These are phyloP conservation scores for Cathartes aura DNA, from an alignment of 2,113 vertebrate species.

Conservation along the genomic window DNA sequence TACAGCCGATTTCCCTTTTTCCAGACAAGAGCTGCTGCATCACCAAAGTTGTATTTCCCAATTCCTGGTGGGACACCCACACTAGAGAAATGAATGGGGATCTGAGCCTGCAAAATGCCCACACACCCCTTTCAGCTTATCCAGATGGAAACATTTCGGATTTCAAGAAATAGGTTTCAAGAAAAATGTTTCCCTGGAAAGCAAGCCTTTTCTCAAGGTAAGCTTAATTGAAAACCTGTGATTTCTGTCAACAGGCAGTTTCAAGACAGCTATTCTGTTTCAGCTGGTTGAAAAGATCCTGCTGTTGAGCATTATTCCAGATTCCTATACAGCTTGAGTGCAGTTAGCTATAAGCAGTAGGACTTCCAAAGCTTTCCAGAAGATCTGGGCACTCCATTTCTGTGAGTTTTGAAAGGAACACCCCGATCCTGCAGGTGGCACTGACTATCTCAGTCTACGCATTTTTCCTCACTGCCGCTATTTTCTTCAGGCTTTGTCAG, in stretches of 20 bases:
- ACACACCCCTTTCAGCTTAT: not conserved
- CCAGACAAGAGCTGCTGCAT: not conserved
- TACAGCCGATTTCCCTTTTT: constrained; percentile 33
- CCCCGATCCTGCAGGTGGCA: not conserved
- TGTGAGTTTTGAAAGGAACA: not conserved
- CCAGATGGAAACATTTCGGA: constrained; percentile 32
- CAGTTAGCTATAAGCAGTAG: not conserved
- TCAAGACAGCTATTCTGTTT: constrained; percentile 28
- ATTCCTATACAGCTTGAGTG: not conserved
- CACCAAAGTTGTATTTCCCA: not conserved
- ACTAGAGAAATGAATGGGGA: not conserved
- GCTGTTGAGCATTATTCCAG: constrained; percentile 24
- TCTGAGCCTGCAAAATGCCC: not conserved
- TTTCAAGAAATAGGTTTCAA: constrained; percentile 8
- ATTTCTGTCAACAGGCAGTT: constrained; percentile 49
- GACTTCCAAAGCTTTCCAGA: not conserved
- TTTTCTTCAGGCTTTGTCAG: not conserved
- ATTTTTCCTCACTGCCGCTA: not conserved
- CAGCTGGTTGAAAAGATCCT: not conserved
- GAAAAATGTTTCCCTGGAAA: constrained; percentile 27
- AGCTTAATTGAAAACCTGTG: constrained; percentile 51
- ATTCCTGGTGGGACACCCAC: not conserved
- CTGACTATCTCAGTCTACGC: not conserved
- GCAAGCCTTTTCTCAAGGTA: constrained; percentile 23
- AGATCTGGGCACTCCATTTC: not conserved